phyloP scores from a whole-genome alignment of 2,113 vertebrate genomes.

The Hepsetus odoe region DNA sequence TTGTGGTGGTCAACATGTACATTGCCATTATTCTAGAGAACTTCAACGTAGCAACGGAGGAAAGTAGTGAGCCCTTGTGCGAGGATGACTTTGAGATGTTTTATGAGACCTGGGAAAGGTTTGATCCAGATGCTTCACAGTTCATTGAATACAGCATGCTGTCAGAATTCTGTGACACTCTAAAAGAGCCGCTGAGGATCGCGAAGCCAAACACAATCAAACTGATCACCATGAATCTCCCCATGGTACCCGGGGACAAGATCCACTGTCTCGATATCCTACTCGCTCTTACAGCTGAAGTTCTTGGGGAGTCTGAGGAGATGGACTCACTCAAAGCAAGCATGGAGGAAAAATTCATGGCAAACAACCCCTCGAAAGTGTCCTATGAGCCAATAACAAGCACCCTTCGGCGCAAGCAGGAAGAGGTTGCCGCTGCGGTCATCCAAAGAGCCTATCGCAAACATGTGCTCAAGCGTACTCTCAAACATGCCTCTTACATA shows the following conservation, averaged over 20 bases:
- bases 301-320: slow-evolving; percentile 88
- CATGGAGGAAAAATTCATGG: slow-evolving; percentile 98
- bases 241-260: slow-evolving; percentile 93
- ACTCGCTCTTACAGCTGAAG: slow-evolving; percentile 90
- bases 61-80: slow-evolving; percentile 86
- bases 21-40: slow-evolving; percentile 97
- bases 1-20: slow-evolving; percentile 97
- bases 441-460: slow-evolving; percentile 91
- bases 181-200: slow-evolving; percentile 88
- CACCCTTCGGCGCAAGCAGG: slow-evolving; percentile 89
- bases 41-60: slow-evolving; percentile 93
- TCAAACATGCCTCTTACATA: slow-evolving; percentile 84
- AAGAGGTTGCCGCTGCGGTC: slow-evolving; percentile 86
- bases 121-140: slow-evolving; percentile 89
- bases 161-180: slow-evolving; percentile 89
- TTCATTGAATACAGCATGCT: slow-evolving; percentile 84
- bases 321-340: slow-evolving; percentile 92
- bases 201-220: slow-evolving; percentile 91
- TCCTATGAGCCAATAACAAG: slow-evolving; percentile 93
- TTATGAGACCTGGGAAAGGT: slow-evolving; percentile 96
- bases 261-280: slow-evolving; percentile 96
- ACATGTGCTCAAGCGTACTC: slow-evolving; percentile 77
- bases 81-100: slow-evolving; percentile 98
- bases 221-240: slow-evolving; percentile 88
- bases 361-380: slow-evolving; percentile 89